Conservation (phyloP, 2,888 invertebrate species). For the Acanthosoma haemorrhoidale region DNA sequence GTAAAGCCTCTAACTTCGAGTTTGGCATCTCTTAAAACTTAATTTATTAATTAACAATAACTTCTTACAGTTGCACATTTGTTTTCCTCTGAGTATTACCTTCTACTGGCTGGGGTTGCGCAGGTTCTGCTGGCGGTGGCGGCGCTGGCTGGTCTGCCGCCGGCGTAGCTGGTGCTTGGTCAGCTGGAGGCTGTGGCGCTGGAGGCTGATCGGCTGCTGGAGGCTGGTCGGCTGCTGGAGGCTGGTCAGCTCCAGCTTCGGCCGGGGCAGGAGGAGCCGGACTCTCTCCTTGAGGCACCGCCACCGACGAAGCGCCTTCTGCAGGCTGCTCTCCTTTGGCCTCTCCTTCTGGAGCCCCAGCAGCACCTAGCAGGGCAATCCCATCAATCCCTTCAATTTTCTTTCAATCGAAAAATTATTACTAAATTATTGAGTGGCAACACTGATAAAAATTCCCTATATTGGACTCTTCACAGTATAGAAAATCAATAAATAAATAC, state of each 20-base stretch:
- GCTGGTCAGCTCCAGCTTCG: conserved; percentile 38
- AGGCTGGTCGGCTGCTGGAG: conserved; percentile 41
- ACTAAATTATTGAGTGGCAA: too few relatives aligned
- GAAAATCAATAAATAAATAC: too few relatives aligned
- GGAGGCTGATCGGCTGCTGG: conserved; percentile 42
- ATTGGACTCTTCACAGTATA: too few relatives aligned
- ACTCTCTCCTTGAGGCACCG: conserved; percentile 20
- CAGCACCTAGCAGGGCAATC: neutral
- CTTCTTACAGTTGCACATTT: too few relatives aligned
- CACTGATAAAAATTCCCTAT: too few relatives aligned
- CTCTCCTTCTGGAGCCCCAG: conserved; percentile 39
- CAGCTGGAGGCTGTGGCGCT: conserved; percentile 45
- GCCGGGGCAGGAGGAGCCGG: conserved; percentile 17
- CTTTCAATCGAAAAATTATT: too few relatives aligned
- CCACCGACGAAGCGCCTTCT: conserved; percentile 30
- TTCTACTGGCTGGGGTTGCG: conserved; percentile 37
- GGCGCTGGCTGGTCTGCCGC: conserved; percentile 42
- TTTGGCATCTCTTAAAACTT: too few relatives aligned
- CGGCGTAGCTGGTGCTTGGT: conserved; percentile 43
- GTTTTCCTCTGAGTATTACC: too few relatives aligned
- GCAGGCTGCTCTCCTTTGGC: conserved; percentile 20
- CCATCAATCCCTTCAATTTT: too few relatives aligned
- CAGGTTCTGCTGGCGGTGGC: conserved; percentile 44
- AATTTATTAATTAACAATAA: too few relatives aligned
- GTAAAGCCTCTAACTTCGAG: too few relatives aligned